Percentiles rank a stretch among this genome's conserved stretches.
Conservation (phyloP, 2,888 invertebrate genomes). For the Beris morrisii region DNA sequence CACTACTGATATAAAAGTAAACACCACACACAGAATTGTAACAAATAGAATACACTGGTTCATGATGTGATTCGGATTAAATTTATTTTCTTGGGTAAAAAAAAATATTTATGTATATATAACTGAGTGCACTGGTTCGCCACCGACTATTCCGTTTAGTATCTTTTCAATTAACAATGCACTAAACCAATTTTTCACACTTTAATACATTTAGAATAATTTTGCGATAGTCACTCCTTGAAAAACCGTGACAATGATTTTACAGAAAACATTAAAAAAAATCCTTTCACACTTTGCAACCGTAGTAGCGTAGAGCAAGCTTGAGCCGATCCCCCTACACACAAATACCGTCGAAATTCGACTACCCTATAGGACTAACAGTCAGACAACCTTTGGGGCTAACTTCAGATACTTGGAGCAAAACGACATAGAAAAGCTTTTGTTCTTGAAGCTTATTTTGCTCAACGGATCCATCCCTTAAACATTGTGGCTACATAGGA, state of each 20-base stretch:
- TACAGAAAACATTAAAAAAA: too few relatives aligned
- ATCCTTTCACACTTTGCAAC: constrained; percentile 15
- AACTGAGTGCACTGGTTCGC: background rate
- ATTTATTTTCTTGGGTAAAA: too few relatives aligned
- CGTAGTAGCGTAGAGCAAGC: constrained; percentile 15
- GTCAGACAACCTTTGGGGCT: background rate
- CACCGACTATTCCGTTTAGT: background rate
- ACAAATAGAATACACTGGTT: constrained; percentile 52
- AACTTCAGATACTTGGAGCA: too few relatives aligned
- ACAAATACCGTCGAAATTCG: constrained; percentile 26
- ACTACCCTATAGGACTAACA: constrained; percentile 23
- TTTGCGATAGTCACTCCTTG: background rate
- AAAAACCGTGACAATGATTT: too few relatives aligned
- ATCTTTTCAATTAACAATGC: background rate
- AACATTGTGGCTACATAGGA: too few relatives aligned
- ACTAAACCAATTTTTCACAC: too few relatives aligned
- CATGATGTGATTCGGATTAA: constrained; percentile 3
- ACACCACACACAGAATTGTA: constrained; percentile 52
- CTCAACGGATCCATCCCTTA: too few relatives aligned
- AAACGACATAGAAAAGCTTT: too few relatives aligned
- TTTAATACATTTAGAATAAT: too few relatives aligned
- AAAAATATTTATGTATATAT: too few relatives aligned
- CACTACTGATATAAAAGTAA: constrained; percentile 52
- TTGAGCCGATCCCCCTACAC: constrained; percentile 24
- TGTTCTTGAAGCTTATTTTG: too few relatives aligned